Percentiles rank a stretch among this genome's conserved stretches.
Conservation (phyloP, 2,888 invertebrate genomes). For the Dicyrtoma fusca region DNA sequence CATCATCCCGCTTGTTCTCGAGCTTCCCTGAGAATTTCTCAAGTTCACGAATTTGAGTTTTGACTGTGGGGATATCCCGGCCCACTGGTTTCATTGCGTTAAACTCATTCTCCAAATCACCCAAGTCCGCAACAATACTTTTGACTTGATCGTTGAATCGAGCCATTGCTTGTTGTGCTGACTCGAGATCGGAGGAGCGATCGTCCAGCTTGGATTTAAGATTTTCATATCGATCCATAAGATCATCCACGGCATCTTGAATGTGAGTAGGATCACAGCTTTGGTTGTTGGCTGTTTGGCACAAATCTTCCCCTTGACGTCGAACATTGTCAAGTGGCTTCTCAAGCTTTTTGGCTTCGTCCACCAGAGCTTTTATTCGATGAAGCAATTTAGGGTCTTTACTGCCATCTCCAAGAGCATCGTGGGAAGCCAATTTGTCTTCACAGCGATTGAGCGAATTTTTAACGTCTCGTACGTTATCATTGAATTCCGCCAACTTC, state of each 20-base stretch:
- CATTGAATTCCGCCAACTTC: slow-evolving; percentile 54
- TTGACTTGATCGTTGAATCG: slow-evolving; percentile 88
- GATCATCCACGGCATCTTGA: slow-evolving; percentile 74
- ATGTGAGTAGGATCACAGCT: slow-evolving; percentile 75
- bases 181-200: slow-evolving; percentile 77
- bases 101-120: slow-evolving; percentile 79
- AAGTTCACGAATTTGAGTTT: slow-evolving; percentile 80
- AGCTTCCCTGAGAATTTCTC: slow-evolving; percentile 60
- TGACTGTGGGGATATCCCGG: slow-evolving; percentile 82
- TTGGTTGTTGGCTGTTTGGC: slow-evolving; percentile 73
- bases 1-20: slow-evolving; percentile 59
- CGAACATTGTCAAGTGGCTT: slow-evolving; percentile 72
- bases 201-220: slow-evolving; percentile 77
- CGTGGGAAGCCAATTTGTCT: slow-evolving; percentile 77
- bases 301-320: slow-evolving; percentile 75
- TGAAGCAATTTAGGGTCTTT: slow-evolving; percentile 83
- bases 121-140: slow-evolving; percentile 73
- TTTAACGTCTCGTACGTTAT: slow-evolving; percentile 77
- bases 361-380: slow-evolving; percentile 77
- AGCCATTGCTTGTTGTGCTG: slow-evolving; percentile 82
- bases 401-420: slow-evolving; percentile 73
- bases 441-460: slow-evolving; percentile 85
- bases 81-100: slow-evolving; percentile 84
- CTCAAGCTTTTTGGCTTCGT: slow-evolving; percentile 77
- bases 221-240: slow-evolving; percentile 76